phyloP scores from a whole-genome alignment of 2,113 vertebrate species.

The Dissostichus mawsoni region DNA sequence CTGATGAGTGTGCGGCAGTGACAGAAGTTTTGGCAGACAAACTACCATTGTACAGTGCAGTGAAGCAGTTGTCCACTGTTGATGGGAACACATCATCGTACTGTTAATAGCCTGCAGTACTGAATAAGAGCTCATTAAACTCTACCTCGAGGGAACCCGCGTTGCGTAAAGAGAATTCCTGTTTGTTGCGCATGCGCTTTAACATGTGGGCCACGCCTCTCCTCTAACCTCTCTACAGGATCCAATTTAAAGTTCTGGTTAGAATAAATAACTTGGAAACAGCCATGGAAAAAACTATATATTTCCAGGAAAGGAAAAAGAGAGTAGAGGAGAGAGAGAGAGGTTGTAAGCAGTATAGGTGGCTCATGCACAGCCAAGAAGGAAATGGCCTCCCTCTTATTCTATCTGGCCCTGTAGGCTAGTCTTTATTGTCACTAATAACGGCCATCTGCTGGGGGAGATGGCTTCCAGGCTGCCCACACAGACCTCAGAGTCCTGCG shows the following conservation, averaged over 20 bases:
- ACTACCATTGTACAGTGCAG: slow-evolving; percentile 3
- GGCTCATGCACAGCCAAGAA: slow-evolving; percentile 42
- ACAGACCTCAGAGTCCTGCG: slow-evolving; percentile 32
- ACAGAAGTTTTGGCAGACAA: slow-evolving; percentile 22
- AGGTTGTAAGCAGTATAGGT: slow-evolving; percentile 35
- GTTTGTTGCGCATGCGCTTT: slow-evolving; percentile 49
- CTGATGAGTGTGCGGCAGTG: slow-evolving; percentile 5
- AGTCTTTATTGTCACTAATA: slow-evolving; percentile 74
- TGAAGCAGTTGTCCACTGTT: slow-evolving; percentile 38
- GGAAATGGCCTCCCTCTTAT: slow-evolving; percentile 66
- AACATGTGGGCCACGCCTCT: background rate
- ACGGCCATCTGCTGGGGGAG: slow-evolving; percentile 71
- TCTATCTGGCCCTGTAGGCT: slow-evolving; percentile 56
- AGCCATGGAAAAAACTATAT: slow-evolving; percentile 57
- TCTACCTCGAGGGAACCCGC: slow-evolving; percentile 34
- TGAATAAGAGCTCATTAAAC: slow-evolving; percentile 29
- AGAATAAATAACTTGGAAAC: slow-evolving; percentile 24
- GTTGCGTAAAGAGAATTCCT: slow-evolving; percentile 44
- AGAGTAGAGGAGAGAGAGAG: slow-evolving; percentile 1
- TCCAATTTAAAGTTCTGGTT: slow-evolving; percentile 29
- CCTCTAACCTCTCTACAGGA: slow-evolving; percentile 37
- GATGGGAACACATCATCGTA: slow-evolving; percentile 24
- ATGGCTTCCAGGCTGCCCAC: slow-evolving; percentile 66
- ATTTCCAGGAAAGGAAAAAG: slow-evolving; percentile 32
- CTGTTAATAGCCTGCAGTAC: slow-evolving; percentile 8